Base-by-base conservation (phyloP, 2,888 invertebrate species). In the Lithosia quadra region DNA sequence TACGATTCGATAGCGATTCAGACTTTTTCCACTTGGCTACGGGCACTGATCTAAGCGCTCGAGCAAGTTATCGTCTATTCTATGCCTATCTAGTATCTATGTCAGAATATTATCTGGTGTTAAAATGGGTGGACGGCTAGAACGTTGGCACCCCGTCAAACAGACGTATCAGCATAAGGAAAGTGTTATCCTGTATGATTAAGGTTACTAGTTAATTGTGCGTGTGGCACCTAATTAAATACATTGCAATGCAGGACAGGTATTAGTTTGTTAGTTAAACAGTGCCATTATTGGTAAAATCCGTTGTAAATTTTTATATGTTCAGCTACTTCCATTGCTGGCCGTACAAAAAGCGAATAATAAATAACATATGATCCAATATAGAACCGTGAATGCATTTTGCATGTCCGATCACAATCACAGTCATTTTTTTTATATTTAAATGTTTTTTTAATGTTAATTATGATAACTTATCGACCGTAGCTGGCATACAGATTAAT, bases 381-480 rank as follows among this genome's bases (percentile, higher is more conserved):
- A 24, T 9, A 69, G 49, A 57, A 61, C n/a, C 10, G 24, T 34
- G 24, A 53, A 69, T 69, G 69, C 69, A 39, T 67, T 62, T 67
- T 65, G 15, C 67, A 43, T 65, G 62, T 67, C 33, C 13, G 68
- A 65, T 68, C 24, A n/a, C 21, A 57, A 71, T 71, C 71, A 64
- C 39, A 71, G 60, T 63, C 28, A 64, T 73, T 67, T 77, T 68
- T 69, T 75, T 71, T 57, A 55, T 18, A 64, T 39, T 28, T 15
- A 36, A 70, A 67, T 66, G 57, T 69, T 77, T 79, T n/a, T 74
- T 55, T 55, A 63, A 69, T 59, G 34, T 67, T 77, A 75, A 81
- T 81, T 75, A 77, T 70, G 80, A 82, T 77, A 79, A 61, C 68
- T 70, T 81, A 81, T 81, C 82, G 62, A 24, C 55, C n/a, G 68